Conservation (phyloP, 1,140 invertebrate genomes). For the Lanistes nyassanus region DNA sequence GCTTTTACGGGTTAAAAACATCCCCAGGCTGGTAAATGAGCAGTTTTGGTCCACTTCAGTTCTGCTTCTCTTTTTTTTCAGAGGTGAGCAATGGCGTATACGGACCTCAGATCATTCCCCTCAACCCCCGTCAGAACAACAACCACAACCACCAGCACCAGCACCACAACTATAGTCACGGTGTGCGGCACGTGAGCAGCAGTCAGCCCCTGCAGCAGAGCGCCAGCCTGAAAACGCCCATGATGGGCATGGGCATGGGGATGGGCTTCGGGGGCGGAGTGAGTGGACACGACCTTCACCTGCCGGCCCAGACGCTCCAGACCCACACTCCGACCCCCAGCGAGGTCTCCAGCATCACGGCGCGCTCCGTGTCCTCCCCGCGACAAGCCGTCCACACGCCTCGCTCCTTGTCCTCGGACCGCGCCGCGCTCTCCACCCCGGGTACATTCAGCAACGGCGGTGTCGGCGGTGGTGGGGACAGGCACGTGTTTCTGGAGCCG, state of each 20-base stretch:
- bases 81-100: slow-evolving; percentile 28
- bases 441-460: slow-evolving; percentile 32
- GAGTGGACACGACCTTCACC: slow-evolving; percentile 30
- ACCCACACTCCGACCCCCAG: slow-evolving; percentile 62
- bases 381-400: slow-evolving; percentile 47
- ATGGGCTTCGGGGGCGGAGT: neutral
- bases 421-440: slow-evolving; percentile 29
- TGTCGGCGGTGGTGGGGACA: slow-evolving; percentile 31
- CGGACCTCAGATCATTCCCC: slow-evolving; percentile 36
- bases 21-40: neutral
- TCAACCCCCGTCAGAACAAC: slow-evolving; percentile 28
- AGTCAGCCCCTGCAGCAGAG: slow-evolving; percentile 36
- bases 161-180: slow-evolving; percentile 22
- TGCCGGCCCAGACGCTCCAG: slow-evolving; percentile 50
- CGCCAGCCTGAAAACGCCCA: neutral
- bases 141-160: slow-evolving; percentile 69
- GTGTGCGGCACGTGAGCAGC: slow-evolving; percentile 42
- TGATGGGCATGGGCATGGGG: neutral
- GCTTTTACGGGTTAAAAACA: neutral
- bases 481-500: slow-evolving; percentile 57
- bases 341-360: slow-evolving; percentile 59
- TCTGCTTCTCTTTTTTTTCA: slow-evolving; percentile 21
- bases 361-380: slow-evolving; percentile 25
- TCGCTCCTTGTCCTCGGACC: slow-evolving; percentile 36
- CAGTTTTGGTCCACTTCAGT: neutral